These are phyloP conservation scores for Halichoerus grypus DNA, from an alignment of 2,113 vertebrate genomes.

Conservation along the genomic window DNA sequence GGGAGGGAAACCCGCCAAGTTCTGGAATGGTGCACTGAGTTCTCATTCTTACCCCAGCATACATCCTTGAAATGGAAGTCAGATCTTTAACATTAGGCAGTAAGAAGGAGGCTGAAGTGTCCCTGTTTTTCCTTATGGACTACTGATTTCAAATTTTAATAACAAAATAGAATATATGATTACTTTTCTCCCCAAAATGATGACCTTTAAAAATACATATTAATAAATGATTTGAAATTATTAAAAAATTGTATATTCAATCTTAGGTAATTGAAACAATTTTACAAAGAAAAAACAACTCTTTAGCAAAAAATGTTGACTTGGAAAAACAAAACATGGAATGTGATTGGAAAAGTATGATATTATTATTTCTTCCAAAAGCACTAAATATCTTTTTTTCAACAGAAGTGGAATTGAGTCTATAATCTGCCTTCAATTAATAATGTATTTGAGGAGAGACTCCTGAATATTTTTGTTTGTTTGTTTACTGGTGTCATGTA, in stretches of 20 bases:
- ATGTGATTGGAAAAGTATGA: background rate
- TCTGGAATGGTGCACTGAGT: background rate
- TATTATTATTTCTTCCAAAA: slow-evolving; percentile 45
- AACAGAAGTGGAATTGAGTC: slow-evolving; percentile 15
- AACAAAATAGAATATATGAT: slow-evolving; percentile 38
- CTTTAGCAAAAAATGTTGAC: background rate
- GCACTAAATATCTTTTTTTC: background rate
- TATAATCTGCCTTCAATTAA: background rate
- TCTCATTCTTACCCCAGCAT: background rate
- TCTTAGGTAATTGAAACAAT: background rate
- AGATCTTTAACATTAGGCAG: background rate
- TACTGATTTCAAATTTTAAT: slow-evolving; percentile 56
- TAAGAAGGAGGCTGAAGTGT: background rate
- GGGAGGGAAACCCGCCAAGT: background rate
- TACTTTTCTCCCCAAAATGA: background rate
- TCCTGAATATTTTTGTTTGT: background rate
- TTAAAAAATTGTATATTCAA: background rate
- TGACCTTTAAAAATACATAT: slow-evolving; percentile 41
- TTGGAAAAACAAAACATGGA: slow-evolving; percentile 38
- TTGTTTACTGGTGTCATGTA: background rate
- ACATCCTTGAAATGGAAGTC: background rate
- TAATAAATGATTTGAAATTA: slow-evolving; percentile 56
- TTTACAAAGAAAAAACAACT: slow-evolving; percentile 24
- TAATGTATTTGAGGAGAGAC: background rate
- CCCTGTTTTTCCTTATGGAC: background rate